Base-by-base conservation (phyloP, 30 jellyfish, hydroid and myxozoan species). In the Cassiopea xamachana region DNA sequence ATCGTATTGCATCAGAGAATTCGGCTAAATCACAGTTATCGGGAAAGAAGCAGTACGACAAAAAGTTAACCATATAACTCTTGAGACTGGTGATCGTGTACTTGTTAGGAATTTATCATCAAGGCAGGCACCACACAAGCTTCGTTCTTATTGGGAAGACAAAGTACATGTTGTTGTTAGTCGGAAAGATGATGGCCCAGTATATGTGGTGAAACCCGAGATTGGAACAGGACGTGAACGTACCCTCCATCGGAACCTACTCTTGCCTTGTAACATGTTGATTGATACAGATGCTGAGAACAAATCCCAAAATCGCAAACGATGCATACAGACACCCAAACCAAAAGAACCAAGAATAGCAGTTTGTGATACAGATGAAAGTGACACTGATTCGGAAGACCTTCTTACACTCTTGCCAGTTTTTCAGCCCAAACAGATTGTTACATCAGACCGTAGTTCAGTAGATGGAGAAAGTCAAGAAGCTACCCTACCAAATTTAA, bases 131-230 rank as follows among this genome's bases (percentile, higher is more conserved):
- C 91, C 83, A 15, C 88, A 87, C 48, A 82, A 60, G 44, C 62
- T 68, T 7, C 83, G 89, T 43, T 44, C 85, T 18, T 68, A 82
- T 43, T 82, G 91, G 91, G 91, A 82, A 48, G 48, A 60, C 48
- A 48, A 68, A 44, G 84, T 85, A 27, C 69, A 85, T 2, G 43
- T 60, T 18, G 83, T 60, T 70, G 47, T 60, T 59, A 82, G 46
- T 18, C 91, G 91, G 15, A 48, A 70, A 43, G 83, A 62, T 45
- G 69, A 45, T 48, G 61, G 92, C 77, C 88, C 92, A 73, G 92
- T 69, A 44, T 72, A 85, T 62, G 55, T n/a, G 15, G 79, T 85
- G 45, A 87, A 46, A 16, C 51, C 85, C 14, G 92, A 85, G 74
- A 85, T 51, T 19, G 69, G 68, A 43, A n/a, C 77, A 70, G 71